phyloP scores from a whole-genome alignment of 2,113 vertebrate species.

The Paratilapia polleni region DNA sequence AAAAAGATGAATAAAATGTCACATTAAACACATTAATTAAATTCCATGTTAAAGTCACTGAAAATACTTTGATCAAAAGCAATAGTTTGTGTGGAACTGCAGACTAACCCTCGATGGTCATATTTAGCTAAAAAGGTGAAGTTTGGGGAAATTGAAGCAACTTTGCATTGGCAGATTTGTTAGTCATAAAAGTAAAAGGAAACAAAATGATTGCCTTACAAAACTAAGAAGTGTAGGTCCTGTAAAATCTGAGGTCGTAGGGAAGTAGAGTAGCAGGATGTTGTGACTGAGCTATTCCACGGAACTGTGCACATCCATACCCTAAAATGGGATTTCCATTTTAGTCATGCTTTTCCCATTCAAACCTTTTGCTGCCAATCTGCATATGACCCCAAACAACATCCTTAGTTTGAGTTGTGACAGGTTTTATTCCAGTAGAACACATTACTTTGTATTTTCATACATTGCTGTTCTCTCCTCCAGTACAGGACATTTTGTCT shows the following conservation, averaged over 20 bases:
- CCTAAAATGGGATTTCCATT: constrained; percentile 58
- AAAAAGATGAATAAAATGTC: neutral
- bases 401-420: neutral
- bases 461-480: constrained; percentile 22
- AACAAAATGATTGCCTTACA: neutral
- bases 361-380: constrained; percentile 23
- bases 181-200: neutral
- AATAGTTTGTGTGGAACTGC: neutral
- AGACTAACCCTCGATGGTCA: neutral
- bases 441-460: constrained; percentile 6
- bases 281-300: constrained; percentile 61
- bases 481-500: neutral
- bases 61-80: neutral
- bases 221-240: constrained; percentile 1
- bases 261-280: constrained; percentile 40
- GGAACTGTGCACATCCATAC: constrained; percentile 37
- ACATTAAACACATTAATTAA: constrained; percentile 14
- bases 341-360: constrained; percentile 54
- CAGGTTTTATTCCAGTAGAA: constrained; percentile 22
- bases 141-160: neutral
- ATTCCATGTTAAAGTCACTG: neutral
- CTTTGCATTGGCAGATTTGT: neutral
- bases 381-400: constrained; percentile 17
- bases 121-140: neutral
- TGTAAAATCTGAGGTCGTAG: constrained; percentile 15